phyloP scores from a whole-genome alignment of 2,797 vertebrate species.

The Enteromius mattozi region DNA sequence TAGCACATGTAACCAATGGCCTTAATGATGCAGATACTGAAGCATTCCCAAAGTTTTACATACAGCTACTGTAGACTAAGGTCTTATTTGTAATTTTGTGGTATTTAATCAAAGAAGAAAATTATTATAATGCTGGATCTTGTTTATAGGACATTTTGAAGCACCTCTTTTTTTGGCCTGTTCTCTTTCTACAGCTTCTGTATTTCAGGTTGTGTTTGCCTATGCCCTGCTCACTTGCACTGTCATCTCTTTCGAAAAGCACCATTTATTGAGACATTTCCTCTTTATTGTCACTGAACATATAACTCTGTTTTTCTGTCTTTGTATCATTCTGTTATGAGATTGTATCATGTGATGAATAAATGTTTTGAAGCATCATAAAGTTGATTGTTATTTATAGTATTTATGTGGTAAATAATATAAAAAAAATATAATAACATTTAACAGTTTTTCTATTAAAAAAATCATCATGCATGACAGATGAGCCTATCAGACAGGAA shows the following conservation, averaged over 20 bases:
- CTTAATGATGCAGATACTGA: slow-evolving; percentile 76
- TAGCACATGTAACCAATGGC: slow-evolving; percentile 77
- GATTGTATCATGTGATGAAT: slow-evolving; percentile 72
- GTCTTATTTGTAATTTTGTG: slow-evolving; percentile 41
- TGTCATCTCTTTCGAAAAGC: background rate
- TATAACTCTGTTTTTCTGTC: slow-evolving; percentile 61
- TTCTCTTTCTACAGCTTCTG: slow-evolving; percentile 47
- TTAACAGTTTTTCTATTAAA: too few relatives aligned
- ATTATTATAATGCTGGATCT: background rate
- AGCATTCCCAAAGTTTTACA: slow-evolving; percentile 71
- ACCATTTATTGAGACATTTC: background rate
- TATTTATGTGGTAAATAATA: background rate
- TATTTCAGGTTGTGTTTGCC: slow-evolving; percentile 9
- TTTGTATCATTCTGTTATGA: slow-evolving; percentile 72
- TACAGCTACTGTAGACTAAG: slow-evolving; percentile 41
- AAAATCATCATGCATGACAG: background rate
- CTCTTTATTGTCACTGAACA: slow-evolving; percentile 56
- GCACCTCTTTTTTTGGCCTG: slow-evolving; percentile 60
- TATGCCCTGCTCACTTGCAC: slow-evolving; percentile 16
- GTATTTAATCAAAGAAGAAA: slow-evolving; percentile 12
- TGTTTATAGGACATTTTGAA: slow-evolving; percentile 50
- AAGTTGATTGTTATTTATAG: slow-evolving; percentile 5
- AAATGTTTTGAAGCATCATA: slow-evolving; percentile 83
- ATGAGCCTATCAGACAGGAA: background rate
- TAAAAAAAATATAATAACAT: too few relatives aligned